Base-by-base conservation (phyloP, 1,140 invertebrate genomes). In the Odontomachus brunneus region DNA sequence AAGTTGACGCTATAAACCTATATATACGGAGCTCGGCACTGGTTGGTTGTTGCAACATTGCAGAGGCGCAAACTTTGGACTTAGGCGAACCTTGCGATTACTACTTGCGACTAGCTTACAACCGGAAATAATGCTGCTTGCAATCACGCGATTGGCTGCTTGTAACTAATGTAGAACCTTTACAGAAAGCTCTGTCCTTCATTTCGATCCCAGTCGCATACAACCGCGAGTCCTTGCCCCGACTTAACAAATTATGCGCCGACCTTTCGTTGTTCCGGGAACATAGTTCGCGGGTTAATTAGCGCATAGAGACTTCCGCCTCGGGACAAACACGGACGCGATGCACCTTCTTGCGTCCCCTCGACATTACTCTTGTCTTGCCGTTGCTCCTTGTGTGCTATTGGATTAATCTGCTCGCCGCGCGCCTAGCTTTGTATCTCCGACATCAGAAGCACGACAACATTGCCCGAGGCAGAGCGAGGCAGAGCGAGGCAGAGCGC, bases 261-360 rank as follows among this genome's bases (percentile, higher is more conserved):
- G 19, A 53, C n/a, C 60, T 65, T 51, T 53, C 44, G 19, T 22
- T 26, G 24, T 49, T 51, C n/a, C 2, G 24, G 17, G 48, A 51
- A 65, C 26, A 7, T 65, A 22, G 14, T 65, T 48, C 9, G 48
- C 26, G 14, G 65, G 44, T 51, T 65, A 76, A 76, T 76, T 76
- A 76, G 19, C 48, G 55, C 24, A 44, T 74, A 49, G 69, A 72
- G 72, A 66, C 60, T 24, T 62, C n/a, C 57, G 60, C 73, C 60
- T 3, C 59, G 14, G 60, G 60, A 65, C 60, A 78, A 69, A 57
- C 17, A 53, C 33, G 5, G 19, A 2, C 48, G 53, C n/a, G 44
- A 44, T 57, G 33, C 49, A 67, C 22, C 33, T 78, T 57, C 75
- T 57, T 67, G 29, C 51, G 17, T 57, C 33, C 15, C 17, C 3